A percentile compares a stretch with the other conserved stretches of the same genome.
These are phyloP conservation scores for Pelosia muscerda DNA, from an alignment of 2,888 invertebrate genomes.

Conservation along the genomic window DNA sequence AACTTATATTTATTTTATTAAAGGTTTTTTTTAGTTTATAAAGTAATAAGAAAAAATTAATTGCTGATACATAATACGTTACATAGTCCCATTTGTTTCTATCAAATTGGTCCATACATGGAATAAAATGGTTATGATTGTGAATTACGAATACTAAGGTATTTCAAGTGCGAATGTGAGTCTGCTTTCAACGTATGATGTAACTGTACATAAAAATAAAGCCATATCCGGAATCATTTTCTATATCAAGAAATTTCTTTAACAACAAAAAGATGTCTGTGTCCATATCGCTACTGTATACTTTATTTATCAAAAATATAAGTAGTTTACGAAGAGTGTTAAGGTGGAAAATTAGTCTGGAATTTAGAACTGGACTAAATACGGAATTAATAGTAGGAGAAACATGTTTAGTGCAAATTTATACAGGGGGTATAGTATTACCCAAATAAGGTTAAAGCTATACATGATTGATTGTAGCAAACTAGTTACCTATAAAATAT, in stretches of 20 bases:
- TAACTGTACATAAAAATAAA: background rate
- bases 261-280: background rate
- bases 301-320: background rate
- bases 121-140: background rate
- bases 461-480: background rate
- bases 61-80: too few relatives aligned
- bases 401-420: background rate
- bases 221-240: background rate
- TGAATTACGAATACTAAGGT: background rate
- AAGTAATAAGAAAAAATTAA: too few relatives aligned
- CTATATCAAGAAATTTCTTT: background rate
- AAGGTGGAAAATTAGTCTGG: too few relatives aligned
- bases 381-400: background rate
- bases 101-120: background rate
- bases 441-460: background rate
- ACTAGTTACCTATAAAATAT: constrained; percentile 1
- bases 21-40: too few relatives aligned
- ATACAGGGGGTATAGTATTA: background rate
- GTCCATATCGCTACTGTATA: background rate
- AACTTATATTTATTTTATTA: background rate
- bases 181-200: background rate
- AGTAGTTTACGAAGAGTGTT: background rate
- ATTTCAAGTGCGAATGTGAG: background rate
- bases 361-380: background rate
- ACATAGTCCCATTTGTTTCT: too few relatives aligned